Evolutionary conservation across 2,113 vertebrate genomes (phyloP).

Genomic region (Cephalopholis sonnerati): DNA sequence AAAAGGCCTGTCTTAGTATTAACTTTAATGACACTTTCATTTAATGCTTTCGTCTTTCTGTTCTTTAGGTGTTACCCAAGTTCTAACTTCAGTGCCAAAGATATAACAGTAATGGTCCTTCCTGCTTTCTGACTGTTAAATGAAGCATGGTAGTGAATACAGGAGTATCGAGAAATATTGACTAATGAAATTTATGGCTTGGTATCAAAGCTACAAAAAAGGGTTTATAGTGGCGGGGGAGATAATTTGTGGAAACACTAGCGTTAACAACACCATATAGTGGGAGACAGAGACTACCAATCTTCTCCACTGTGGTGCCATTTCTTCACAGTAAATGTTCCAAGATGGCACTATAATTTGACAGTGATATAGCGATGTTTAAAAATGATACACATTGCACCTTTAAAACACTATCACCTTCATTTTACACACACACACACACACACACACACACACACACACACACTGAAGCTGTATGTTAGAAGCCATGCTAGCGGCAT

Average conservation of each 20-base stretch:
- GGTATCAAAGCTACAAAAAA: constrained; percentile 16
- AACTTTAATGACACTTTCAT: background rate
- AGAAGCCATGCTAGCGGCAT: no score
- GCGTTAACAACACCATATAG: constrained; percentile 9
- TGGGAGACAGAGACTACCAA: constrained; percentile 19
- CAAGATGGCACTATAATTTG: constrained; percentile 38
- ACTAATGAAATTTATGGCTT: constrained; percentile 4
- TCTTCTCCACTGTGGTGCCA: constrained; percentile 31
- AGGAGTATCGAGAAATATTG: background rate
- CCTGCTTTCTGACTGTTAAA: background rate
- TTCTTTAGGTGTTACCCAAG: background rate
- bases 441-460: constrained; percentile 1
- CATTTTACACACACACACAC: background rate
- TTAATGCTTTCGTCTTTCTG: background rate
- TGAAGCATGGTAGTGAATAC: background rate
- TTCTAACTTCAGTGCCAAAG: background rate
- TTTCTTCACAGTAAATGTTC: constrained; percentile 33
- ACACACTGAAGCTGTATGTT: background rate
- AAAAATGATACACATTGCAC: constrained; percentile 54
- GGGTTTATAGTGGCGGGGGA: constrained; percentile 21
- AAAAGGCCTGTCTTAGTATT: background rate
- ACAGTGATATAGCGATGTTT: constrained; percentile 53
- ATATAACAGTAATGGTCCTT: background rate
- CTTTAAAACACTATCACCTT: constrained; percentile 24
- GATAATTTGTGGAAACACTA: constrained; percentile 44